These are phyloP conservation scores for Oxyura jamaicensis DNA, from an alignment of 2,113 vertebrate species.

Conservation along the genomic window DNA sequence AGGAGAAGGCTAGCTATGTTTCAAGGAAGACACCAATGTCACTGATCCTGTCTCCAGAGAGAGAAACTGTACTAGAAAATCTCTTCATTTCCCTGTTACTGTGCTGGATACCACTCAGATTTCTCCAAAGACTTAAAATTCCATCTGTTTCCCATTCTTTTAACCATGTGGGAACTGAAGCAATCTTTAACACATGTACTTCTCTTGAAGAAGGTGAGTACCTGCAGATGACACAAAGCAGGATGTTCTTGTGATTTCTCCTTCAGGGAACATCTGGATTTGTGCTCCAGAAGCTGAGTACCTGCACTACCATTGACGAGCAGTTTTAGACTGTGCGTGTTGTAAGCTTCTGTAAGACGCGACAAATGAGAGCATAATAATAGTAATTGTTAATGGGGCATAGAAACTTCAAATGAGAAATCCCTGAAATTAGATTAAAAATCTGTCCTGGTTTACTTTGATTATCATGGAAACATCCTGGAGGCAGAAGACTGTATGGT, in stretches of 20 bases:
- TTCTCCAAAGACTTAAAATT: neutral
- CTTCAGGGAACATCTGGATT: neutral
- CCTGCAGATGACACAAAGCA: neutral
- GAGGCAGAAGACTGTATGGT: neutral
- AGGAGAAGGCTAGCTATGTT: neutral
- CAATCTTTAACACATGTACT: rapidly evolving
- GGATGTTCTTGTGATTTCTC: neutral
- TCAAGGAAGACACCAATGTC: neutral
- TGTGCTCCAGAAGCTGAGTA: neutral
- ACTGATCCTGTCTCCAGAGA: neutral
- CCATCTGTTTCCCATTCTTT: neutral
- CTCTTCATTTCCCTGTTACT: neutral
- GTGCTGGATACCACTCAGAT: neutral
- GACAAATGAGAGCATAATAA: neutral
- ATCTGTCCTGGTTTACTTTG: neutral
- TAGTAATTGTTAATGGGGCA: neutral
- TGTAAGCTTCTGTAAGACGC: neutral
- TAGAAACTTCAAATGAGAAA: neutral
- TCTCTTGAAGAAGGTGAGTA: neutral
- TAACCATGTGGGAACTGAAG: rapidly evolving
- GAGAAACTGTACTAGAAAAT: neutral
- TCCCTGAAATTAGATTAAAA: neutral
- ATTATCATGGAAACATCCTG: neutral
- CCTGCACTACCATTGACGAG: neutral
- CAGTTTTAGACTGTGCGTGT: neutral